Conservation (phyloP, 2,888 invertebrate genomes). For the Palloptera scutellata region DNA sequence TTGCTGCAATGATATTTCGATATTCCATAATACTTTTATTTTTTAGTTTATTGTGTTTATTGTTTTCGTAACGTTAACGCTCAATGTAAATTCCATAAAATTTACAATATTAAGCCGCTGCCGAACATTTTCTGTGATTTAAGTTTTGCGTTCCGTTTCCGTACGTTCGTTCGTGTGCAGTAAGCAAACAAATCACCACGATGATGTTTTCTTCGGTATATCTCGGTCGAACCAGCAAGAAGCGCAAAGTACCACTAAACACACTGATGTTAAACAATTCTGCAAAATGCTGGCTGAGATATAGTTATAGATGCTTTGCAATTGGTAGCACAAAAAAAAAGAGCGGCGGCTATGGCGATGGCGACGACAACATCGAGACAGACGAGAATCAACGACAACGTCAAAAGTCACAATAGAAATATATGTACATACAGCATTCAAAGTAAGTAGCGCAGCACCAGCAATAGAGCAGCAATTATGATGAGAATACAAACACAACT, state of each 20-base stretch:
- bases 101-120: too few relatives aligned
- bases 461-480: too few relatives aligned
- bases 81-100: too few relatives aligned
- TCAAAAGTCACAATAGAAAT: constrained; percentile 8
- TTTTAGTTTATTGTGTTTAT: too few relatives aligned
- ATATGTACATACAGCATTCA: neutral
- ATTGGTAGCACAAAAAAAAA: constrained; percentile 5
- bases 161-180: constrained; percentile 34
- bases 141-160: too few relatives aligned
- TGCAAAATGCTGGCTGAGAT: constrained; percentile 55
- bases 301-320: constrained; percentile 28
- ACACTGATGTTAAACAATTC: constrained; percentile 60
- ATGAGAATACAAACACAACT: constrained; percentile 19
- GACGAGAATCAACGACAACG: constrained; percentile 22
- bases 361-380: constrained; percentile 28
- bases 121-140: too few relatives aligned
- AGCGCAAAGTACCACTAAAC: constrained; percentile 61
- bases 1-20: too few relatives aligned
- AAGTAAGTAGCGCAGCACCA: too few relatives aligned
- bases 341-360: constrained; percentile 30
- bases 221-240: constrained; percentile 53
- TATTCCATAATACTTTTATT: too few relatives aligned
- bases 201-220: constrained; percentile 16
- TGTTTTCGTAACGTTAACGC: too few relatives aligned
- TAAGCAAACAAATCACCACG: constrained; percentile 16